A percentile compares a stretch with the other conserved stretches of the same genome.
These are phyloP conservation scores for Aphelinus certus DNA, from an alignment of 1,140 invertebrate genomes.

Conservation along the genomic window DNA sequence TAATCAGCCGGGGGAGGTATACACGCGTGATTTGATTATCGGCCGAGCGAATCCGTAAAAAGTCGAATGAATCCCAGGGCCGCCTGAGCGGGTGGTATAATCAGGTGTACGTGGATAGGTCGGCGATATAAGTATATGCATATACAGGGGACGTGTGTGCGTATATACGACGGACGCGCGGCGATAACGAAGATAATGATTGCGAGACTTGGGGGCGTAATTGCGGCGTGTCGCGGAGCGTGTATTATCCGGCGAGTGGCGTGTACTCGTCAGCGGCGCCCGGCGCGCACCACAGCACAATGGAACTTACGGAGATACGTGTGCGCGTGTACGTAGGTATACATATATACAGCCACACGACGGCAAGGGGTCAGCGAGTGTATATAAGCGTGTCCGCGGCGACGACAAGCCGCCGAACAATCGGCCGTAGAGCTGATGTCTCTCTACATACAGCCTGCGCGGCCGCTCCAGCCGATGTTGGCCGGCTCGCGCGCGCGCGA, in stretches of 20 bases:
- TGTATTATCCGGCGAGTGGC: conserved; percentile 51
- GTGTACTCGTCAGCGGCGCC: conserved; percentile 52
- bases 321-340: neutral
- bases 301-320: conserved; percentile 52
- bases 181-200: conserved; percentile 34
- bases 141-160: too few relatives aligned
- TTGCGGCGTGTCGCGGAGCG: conserved; percentile 41
- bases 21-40: too few relatives aligned
- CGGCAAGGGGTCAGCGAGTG: conserved; percentile 50
- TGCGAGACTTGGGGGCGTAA: conserved; percentile 39
- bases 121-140: too few relatives aligned
- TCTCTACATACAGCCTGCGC: conserved; percentile 44
- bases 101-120: too few relatives aligned
- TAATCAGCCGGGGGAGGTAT: too few relatives aligned
- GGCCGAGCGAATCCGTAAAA: too few relatives aligned
- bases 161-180: neutral
- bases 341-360: conserved; percentile 45
- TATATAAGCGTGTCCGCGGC: conserved; percentile 50
- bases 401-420: conserved; percentile 58
- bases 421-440: conserved; percentile 51
- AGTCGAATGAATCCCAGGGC: too few relatives aligned
- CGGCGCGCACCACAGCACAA: conserved; percentile 42
- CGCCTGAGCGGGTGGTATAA: too few relatives aligned
- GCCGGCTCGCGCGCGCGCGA: conserved; percentile 53
- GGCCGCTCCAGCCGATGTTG: neutral